Evolutionary conservation across 2,113 vertebrate genomes (phyloP).

Genomic region (Cebus imitator): DNA sequence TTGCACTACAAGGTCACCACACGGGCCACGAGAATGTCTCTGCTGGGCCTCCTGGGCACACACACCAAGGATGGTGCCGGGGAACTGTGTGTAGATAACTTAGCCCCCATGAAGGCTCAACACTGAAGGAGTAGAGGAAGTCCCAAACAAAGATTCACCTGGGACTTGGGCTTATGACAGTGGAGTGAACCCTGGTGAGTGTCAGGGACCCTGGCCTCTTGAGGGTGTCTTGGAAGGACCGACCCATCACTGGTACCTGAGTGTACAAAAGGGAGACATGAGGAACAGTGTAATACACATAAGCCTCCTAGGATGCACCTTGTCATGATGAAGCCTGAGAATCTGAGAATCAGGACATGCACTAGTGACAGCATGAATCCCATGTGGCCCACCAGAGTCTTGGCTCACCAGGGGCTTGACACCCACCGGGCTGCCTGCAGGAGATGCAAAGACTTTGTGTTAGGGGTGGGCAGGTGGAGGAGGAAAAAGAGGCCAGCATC

Average conservation of each 20-base stretch:
- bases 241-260: neutral
- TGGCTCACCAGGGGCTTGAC: neutral
- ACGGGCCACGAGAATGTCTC: neutral
- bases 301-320: neutral
- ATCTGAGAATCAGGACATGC: no score
- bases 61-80: neutral
- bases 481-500: neutral
- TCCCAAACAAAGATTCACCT: neutral
- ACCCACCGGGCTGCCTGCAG: neutral
- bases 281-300: no score
- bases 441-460: neutral
- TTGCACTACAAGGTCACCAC: neutral
- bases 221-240: neutral
- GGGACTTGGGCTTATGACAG: neutral
- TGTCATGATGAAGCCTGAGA: neutral
- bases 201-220: neutral
- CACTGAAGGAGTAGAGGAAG: neutral
- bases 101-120: no score
- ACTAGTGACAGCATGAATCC: no score
- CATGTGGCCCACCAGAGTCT: neutral
- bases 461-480: neutral
- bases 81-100: neutral
- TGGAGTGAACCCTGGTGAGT: neutral
- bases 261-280: neutral
- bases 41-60: neutral